phyloP scores from a whole-genome alignment of 2,888 invertebrate genomes.

The Hipparchia semele region DNA sequence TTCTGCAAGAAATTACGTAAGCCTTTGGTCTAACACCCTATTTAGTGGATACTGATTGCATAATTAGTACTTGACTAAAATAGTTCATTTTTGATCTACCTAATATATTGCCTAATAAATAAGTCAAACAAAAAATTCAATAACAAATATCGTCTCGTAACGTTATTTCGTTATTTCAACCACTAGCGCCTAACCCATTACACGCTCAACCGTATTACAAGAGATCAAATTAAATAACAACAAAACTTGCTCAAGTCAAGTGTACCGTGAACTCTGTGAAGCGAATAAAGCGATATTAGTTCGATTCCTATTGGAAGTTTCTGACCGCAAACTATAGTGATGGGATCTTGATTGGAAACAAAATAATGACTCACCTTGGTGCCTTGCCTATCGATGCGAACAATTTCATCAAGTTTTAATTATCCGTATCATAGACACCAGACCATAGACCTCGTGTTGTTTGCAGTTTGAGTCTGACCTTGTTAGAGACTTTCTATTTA shows the following conservation, averaged over 20 bases:
- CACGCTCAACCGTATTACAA: conserved; percentile 46
- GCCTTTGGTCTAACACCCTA: too few species aligned
- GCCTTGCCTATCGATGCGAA: conserved; percentile 41
- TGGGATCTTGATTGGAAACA: conserved; percentile 43
- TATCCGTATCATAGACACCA: too few species aligned
- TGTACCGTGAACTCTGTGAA: conserved; percentile 43
- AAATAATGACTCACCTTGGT: conserved; percentile 31
- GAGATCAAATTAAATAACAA: conserved; percentile 79
- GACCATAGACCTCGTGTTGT: too few species aligned
- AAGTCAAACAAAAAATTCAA: too few species aligned
- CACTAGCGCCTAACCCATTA: conserved; percentile 36
- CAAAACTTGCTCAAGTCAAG: conserved; percentile 62
- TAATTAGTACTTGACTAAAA: too few species aligned
- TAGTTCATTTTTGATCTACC: too few species aligned
- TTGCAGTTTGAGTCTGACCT: not conserved
- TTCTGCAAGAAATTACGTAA: too few species aligned
- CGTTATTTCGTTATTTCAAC: not conserved
- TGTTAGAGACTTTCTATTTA: not conserved
- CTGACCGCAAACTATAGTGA: conserved; percentile 65
- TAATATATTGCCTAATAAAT: too few species aligned
- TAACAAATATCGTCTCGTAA: too few species aligned
- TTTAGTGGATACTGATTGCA: too few species aligned
- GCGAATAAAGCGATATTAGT: conserved; percentile 58
- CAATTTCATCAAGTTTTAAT: conserved; percentile 32
- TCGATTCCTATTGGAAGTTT: conserved; percentile 66